Evolutionary conservation across 1,140 invertebrate genomes (phyloP).

Genomic region (Zaprionus vittiger): DNA sequence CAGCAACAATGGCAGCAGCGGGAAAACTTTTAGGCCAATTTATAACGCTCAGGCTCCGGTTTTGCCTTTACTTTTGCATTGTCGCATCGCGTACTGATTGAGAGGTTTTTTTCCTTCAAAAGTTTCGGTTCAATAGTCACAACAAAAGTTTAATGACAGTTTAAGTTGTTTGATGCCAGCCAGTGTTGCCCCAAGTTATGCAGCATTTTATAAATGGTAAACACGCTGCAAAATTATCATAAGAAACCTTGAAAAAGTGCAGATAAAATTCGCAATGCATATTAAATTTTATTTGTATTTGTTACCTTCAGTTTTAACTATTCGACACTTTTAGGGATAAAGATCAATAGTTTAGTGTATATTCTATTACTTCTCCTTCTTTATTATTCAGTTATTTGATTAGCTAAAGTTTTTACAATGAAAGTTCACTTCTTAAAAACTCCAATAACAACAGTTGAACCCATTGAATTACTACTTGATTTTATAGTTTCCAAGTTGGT

Average conservation of each 20-base stretch:
- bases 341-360: not conserved
- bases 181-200: slow-evolving; percentile 17
- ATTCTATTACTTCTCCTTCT: not conserved
- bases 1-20: not conserved
- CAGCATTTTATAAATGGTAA: slow-evolving; percentile 42
- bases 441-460: not conserved
- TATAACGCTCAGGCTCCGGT: slow-evolving; percentile 43
- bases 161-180: slow-evolving; percentile 76
- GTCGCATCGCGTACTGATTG: slow-evolving; percentile 36
- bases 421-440: not conserved
- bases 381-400: not conserved
- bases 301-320: not conserved
- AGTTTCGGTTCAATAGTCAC: slow-evolving; percentile 56
- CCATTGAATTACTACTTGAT: not conserved
- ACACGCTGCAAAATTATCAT: slow-evolving; percentile 10
- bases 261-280: not conserved
- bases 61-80: slow-evolving; percentile 26
- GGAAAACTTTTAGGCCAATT: slow-evolving; percentile 66
- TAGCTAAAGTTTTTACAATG: not conserved
- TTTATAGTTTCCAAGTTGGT: not conserved
- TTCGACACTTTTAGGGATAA: not conserved
- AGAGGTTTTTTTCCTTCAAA: slow-evolving; percentile 28
- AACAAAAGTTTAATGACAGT: slow-evolving; percentile 83
- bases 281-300: not conserved
- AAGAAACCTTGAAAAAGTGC: not conserved